Evolutionary conservation across 2,797 vertebrate genomes (phyloP), one percentile per base, ranked within the genome.

Genomic region (Tauraco hartlaubi): DNA sequence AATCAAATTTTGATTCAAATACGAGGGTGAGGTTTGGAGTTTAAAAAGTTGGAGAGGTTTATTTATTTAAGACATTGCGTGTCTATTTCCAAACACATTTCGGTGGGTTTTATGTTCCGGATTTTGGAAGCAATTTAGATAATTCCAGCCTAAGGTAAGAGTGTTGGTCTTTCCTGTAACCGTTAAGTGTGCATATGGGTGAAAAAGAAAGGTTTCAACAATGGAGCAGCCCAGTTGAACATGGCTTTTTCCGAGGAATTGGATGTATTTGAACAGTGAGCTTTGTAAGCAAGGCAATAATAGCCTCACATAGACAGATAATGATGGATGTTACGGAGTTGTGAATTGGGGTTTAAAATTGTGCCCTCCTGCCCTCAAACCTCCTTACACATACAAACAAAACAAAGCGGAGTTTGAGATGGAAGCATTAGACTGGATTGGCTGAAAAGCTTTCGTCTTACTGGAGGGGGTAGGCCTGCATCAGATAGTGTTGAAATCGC

Each of bases 401-500:
- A 95, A 96, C 97, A 96, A 97, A 97, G 95, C 18, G 0, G 92
- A 96, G 88, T 96, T 96, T 96, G 94, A 97, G 95, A 84, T 51
- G 76, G 85, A 93, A 89, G 84, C 88, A 61, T 94, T 94, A 96
- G 86, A 76, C 64, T 51, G 44, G 82, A 71, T 94, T 91, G 88
- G 54, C 23, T 89, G 93, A 96, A 97, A 97, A 91, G 95, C 90
- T 96, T 87, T 90, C 86, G 79, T 96, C 85, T 90, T 96, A 61
- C 94, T 82, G 9, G 72, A 63, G 51, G 67, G 91, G 55, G 94
- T 92, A 98, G 97, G 96, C 93, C 87, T 93, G 75, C 90, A 93
- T 97, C 96, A 97, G 97, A 98, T 96, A 89, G 96, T 96, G 96
- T 68, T 97, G 98, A 98, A 98, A 98, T 98, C 88, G 88, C 97